These are phyloP conservation scores for Pygmarrhopalites habei DNA, from an alignment of 1,140 invertebrate species.

Conservation along the genomic window DNA sequence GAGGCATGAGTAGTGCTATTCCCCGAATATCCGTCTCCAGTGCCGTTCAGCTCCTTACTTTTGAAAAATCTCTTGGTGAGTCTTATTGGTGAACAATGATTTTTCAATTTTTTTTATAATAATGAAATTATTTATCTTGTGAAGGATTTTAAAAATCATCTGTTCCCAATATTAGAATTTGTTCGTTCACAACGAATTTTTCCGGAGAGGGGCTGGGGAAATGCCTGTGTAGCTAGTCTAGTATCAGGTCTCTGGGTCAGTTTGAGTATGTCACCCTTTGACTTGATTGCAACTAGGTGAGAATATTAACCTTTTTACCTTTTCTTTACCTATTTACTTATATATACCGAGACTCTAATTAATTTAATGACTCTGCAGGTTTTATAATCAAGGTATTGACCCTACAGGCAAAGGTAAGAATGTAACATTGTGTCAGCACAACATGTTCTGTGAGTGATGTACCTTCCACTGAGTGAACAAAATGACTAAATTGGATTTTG, in stretches of 20 bases:
- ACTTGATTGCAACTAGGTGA: slow-evolving; percentile 79
- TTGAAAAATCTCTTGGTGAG: slow-evolving; percentile 30
- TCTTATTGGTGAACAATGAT: neutral
- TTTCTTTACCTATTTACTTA: too few species aligned
- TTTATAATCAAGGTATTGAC: slow-evolving; percentile 70
- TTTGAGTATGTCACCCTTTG: slow-evolving; percentile 77
- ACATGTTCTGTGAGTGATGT: neutral
- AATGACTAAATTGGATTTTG: too few species aligned
- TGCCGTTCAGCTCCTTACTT: slow-evolving; percentile 60
- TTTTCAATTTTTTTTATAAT: neutral
- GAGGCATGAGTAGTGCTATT: slow-evolving; percentile 66
- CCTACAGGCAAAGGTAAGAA: slow-evolving; percentile 41
- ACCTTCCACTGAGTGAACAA: too few species aligned
- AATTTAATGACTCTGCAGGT: too few species aligned
- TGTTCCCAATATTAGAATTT: slow-evolving; percentile 33
- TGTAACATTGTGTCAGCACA: too few species aligned
- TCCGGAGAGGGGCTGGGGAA: slow-evolving; percentile 46
- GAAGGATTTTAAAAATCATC: too few species aligned
- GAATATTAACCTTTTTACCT: too few species aligned
- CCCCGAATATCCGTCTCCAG: slow-evolving; percentile 75
- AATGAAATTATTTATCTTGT: too few species aligned
- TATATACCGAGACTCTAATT: too few species aligned
- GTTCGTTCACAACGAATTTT: slow-evolving; percentile 12
- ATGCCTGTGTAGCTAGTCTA: slow-evolving; percentile 65
- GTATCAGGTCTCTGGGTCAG: slow-evolving; percentile 72